A percentile compares a stretch with the other conserved stretches of the same genome.
Evolutionary conservation across 2,113 vertebrate species (phyloP).

Genomic region (Cervus canadensis): DNA sequence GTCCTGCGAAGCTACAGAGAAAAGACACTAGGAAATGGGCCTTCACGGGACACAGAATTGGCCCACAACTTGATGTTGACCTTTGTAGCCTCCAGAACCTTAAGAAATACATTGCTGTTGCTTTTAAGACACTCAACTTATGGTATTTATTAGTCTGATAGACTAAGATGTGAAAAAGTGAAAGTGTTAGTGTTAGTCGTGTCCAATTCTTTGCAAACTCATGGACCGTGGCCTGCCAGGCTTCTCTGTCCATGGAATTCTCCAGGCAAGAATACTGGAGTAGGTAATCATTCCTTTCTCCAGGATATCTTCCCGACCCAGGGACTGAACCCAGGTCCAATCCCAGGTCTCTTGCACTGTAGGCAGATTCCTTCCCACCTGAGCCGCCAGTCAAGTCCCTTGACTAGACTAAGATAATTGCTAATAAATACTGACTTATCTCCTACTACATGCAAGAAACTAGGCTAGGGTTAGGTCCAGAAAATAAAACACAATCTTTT

Average conservation of each 20-base stretch:
- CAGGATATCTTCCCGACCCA: background rate
- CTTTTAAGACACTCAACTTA: background rate
- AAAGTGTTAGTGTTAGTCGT: background rate
- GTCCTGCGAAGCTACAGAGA: background rate
- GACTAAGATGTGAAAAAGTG: background rate
- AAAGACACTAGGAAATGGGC: background rate
- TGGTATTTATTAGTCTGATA: background rate
- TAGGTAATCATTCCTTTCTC: background rate
- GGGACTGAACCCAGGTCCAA: background rate
- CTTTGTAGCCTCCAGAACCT: background rate
- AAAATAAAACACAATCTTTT: background rate
- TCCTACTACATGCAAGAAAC: background rate
- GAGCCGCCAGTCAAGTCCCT: background rate
- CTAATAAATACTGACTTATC: background rate
- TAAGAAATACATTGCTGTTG: background rate
- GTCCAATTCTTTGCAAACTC: background rate
- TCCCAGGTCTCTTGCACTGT: background rate
- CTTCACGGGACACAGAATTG: background rate
- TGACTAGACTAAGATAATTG: background rate
- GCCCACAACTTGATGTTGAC: background rate
- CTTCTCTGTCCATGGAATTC: background rate
- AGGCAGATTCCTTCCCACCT: background rate
- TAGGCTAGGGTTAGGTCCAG: background rate
- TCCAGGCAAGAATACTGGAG: background rate
- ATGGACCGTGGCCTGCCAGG: background rate